Evolutionary conservation across 2,888 invertebrate species (phyloP), one percentile per base, ranked within the genome.

Genomic region (Leptopilina myrica): DNA sequence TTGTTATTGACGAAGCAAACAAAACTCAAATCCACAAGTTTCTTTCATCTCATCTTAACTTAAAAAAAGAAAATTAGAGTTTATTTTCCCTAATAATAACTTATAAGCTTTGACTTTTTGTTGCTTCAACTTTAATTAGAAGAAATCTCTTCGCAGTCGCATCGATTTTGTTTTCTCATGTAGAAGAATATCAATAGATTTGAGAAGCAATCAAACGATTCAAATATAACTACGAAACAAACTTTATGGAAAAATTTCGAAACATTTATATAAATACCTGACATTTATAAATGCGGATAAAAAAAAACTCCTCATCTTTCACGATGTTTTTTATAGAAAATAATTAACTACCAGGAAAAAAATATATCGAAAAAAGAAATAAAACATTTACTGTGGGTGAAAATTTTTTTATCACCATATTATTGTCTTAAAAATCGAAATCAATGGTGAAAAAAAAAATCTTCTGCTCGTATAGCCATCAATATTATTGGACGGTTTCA

Each of bases 401-500:
- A 67, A 67, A 46, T 5, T 20, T 33, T 33, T 33, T 20, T 20
- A 67, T 67, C 12, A 15, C 12, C 7, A 20, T 67, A 11, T 49
- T 67, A 67, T 67, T 67, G 67, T 69, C 26, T 33, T 49, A 53
- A 26, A 33, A 33, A 53, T 69, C 69, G 69, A 69, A 7, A 69
- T 26, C 33, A 69, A 69, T 69, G 14, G 53, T 33, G 53, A 49
- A 14, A 53, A 49, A 53, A 49, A 49, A 14, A 53, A 49, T 53
- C 49, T 26, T 12, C 26, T 49, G 53, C 33, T 43, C 43, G 43
- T 69, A 49, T 6, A 49, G 33, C 26, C 69, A 53, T 69, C 69
- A 69, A 69, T 53, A 69, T 49, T 67, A 67, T 67, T 67, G 53
- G n/a, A 53, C 49, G 43, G 15, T 75, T 73, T 78, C 75, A 75